Evolutionary conservation across 2,113 vertebrate species (phyloP), one percentile per base, ranked within the genome.

Genomic region (Drymodes brunneopygia): DNA sequence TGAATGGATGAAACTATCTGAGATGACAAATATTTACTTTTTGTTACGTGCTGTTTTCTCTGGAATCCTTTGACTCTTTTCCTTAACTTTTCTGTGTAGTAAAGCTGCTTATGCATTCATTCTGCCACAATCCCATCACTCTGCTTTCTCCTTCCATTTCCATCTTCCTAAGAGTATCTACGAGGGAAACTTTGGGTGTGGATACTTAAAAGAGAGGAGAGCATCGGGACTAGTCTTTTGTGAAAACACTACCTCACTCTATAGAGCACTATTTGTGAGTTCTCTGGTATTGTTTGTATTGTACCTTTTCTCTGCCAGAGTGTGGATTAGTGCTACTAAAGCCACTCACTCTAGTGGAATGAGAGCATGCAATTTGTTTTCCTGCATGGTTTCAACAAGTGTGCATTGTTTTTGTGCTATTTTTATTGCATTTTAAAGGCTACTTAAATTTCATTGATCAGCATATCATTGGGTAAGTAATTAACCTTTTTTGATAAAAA

Each of bases 221-320:
- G 98, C 98, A 90, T 98, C 98, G 65, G 99, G 99, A 98, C 98
- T 99, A 85, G 99, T 99, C 98, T 99, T 99, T 97, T 99, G 99
- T 98, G 99, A 99, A 97, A 99, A 99, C 97, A 99, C 99, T 73
- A 97, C 99, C 97, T 99, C 99, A 94, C 98, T 99, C 98, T 99
- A 98, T 99, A 98, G 99, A 98, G 98, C 98, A 93, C 98, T 99
- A 95, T 99, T 99, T 99, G 99, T 99, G 99, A 99, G 99, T 99
- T 96, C 87, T 97, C 93, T 94, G 48, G 97, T 96, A 96, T 98
- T 96, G 95, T 98, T 97, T 96, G 97, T 90, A 97, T 94, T 96
- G 95, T 96, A 94, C 92, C 58, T 96, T 97, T 96, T 97, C 78
- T 80, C 96, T 97, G 95, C 95, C 91, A 93, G 96, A 95, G 94